Percentiles rank a stretch among this genome's conserved stretches.
Evolutionary conservation across 1,140 invertebrate genomes (phyloP).

Genomic region (Scaptodrosophila lebanonensis): DNA sequence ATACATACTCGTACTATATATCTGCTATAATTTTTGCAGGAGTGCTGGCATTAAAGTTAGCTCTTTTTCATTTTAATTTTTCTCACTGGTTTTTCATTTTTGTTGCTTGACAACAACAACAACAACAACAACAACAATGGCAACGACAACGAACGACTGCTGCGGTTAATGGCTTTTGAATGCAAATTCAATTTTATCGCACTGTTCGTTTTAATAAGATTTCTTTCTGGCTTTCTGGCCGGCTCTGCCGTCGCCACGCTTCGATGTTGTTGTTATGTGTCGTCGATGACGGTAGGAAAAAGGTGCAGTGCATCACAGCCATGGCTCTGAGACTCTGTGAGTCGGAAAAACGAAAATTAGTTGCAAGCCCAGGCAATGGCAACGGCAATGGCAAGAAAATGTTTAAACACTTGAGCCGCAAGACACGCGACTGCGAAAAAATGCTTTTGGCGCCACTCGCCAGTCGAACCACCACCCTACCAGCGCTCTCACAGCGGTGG

Average conservation of each 20-base stretch:
- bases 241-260: background rate
- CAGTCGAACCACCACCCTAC: constrained; percentile 34
- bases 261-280: background rate
- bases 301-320: constrained; percentile 70
- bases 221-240: constrained; percentile 40
- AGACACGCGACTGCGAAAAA: constrained; percentile 72
- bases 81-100: constrained; percentile 44
- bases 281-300: constrained; percentile 31
- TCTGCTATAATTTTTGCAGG: too few species aligned
- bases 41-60: too few species aligned
- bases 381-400: constrained; percentile 14
- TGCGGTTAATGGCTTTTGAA: constrained; percentile 77
- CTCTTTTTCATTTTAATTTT: constrained; percentile 9
- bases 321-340: too few species aligned
- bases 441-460: constrained; percentile 67
- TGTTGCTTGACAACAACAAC: constrained; percentile 25
- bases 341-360: constrained; percentile 75
- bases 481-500: constrained; percentile 25
- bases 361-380: constrained; percentile 50
- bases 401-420: constrained; percentile 40
- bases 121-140: constrained; percentile 16
- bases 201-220: constrained; percentile 77
- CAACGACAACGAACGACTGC: constrained; percentile 55
- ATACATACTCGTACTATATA: background rate
- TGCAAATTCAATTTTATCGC: constrained; percentile 78